Conservation (phyloP, 2,797 vertebrate species). For the Siniperca undulata region DNA sequence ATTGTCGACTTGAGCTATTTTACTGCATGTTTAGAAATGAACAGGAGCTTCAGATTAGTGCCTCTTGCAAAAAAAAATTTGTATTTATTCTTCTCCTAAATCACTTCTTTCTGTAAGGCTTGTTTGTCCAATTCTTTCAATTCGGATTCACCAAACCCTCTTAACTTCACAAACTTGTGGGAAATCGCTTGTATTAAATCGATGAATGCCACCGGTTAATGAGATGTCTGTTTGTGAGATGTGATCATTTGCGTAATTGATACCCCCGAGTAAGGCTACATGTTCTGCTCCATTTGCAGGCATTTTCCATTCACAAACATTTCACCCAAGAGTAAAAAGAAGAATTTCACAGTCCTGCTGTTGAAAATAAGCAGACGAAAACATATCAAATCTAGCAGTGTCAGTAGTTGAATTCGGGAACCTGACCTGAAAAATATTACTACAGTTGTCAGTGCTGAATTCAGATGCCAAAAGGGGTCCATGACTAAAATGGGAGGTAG, state of each 20-base stretch:
- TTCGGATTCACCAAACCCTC: background rate
- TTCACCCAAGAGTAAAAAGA: background rate
- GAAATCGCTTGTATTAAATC: background rate
- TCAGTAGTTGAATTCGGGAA: background rate
- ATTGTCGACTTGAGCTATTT: background rate
- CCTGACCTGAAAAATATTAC: background rate
- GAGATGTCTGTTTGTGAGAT: background rate
- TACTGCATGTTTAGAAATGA: background rate
- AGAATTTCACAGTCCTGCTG: background rate
- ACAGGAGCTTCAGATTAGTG: background rate
- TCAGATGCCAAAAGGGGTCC: background rate
- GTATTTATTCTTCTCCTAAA: background rate
- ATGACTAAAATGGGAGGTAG: rapidly evolving
- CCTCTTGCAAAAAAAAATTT: background rate
- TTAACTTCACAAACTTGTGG: background rate
- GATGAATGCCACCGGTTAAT: background rate
- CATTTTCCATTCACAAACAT: background rate
- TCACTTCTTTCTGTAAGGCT: background rate
- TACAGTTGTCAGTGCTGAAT: background rate
- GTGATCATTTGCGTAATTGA: background rate
- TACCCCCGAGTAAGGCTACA: background rate
- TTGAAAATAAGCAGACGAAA: background rate
- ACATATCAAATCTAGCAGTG: background rate
- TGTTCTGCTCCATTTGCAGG: background rate
- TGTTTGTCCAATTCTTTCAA: background rate